Base-by-base conservation (phyloP, 92 coral and sea anemone genomes). In the Heliopora coerulea region DNA sequence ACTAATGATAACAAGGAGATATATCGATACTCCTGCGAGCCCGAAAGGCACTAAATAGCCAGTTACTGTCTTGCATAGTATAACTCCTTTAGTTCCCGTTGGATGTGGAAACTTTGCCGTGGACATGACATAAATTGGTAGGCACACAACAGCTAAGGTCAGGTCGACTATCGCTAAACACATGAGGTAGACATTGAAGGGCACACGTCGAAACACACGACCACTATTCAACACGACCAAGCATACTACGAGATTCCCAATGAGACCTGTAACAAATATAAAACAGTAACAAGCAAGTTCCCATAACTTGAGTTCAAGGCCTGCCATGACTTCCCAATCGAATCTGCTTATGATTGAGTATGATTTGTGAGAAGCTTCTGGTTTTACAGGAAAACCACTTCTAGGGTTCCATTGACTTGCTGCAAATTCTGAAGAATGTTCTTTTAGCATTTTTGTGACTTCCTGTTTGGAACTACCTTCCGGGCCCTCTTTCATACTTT, bases 111-210 rank as follows among this genome's bases (percentile, higher is more conserved):
- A 61, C 1, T n/a, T 41, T 6, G 12, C 15, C 15, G 67, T 61
- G 14, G 44, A 31, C 67, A 61, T 61, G 24, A 61, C 24, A 32
- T 61, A 61, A 2, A 32, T 27, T 15, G 67, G 67, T 30, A 61
- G 46, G 24, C 67, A 61, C 0, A 61, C 27, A 18, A 32, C 18
- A 1, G 67, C 39, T 32, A 61, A 32, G 3, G 46, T 11, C 46
- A 61, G 12, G n/a, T 61, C 67, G 20, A 32, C 67, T 11, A 62
- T 62, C 23, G 68, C 68, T n/a, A 62, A 29, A 25, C 48, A 40
- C 68, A 62, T 62, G 46, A 62, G 68, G 49, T 62, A 62, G 11
- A 62, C 49, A 62, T 62, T 62, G 68, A 62, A 62, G 17, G 68
- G 67, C 15, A 61, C 67, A 3, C 20, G 44, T 9, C 50, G 48